Base-by-base conservation (phyloP, 2,888 invertebrate genomes). In the Yponomeuta cagnagella region DNA sequence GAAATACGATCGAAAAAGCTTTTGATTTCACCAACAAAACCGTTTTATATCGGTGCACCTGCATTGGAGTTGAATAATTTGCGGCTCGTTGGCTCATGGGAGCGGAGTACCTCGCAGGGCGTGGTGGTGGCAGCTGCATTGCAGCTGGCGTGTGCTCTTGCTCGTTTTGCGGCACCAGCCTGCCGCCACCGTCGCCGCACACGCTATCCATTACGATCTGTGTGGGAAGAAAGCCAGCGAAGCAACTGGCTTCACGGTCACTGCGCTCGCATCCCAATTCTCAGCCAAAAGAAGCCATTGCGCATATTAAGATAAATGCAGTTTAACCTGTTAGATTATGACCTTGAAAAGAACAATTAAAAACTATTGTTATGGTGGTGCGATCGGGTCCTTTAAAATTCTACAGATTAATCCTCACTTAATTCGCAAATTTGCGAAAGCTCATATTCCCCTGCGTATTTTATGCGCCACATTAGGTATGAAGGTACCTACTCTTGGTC, bases 111-210 rank as follows among this genome's bases (percentile, higher is more conserved):
- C 58, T n/a, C n/a, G 73, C 73, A 75, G 48, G 74, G 74, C 77
- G 74, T 74, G 74, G 67, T 70, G 74, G 74, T 77, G 81, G 85
- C 90, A 90, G 90, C 89, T 90, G 90, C 87, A 82, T 73, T 84
- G 86, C 90, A 90, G 89, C 90, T 90, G 90, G 83, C 84, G 78
- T 76, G 76, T 80, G 82, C 87, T 85, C 83, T 88, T 89, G 82
- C 83, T 89, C 88, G 84, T 89, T 90, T 89, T 90, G 83, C 83
- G 79, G 70, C 66, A 72, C 71, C 69, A 52, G 12, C 67, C 37
- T 58, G 48, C 69, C 63, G 48, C 37, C 37, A 30, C 66, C 48
- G 48, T 58, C 67, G 37, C 63, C 70, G 63, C 71, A 69, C 71
- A 31, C 66, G 37, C 67, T n/a, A 71, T 72, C 64, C 64, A 68